Percentiles rank a stretch among this genome's conserved stretches.
phyloP scores from a whole-genome alignment of 2,888 invertebrate species.

The Apotomis capreana region DNA sequence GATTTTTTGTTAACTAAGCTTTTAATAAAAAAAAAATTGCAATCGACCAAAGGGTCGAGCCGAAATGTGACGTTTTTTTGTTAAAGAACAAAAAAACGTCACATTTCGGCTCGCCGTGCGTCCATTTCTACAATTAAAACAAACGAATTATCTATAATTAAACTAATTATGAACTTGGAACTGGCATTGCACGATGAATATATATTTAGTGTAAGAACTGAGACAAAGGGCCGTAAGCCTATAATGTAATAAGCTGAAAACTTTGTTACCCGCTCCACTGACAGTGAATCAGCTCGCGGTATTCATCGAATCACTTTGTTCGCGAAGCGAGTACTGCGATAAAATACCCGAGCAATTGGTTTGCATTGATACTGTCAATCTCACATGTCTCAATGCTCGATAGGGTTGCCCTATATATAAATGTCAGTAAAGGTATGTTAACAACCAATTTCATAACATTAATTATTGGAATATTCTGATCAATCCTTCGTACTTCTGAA shows the following conservation, averaged over 20 bases:
- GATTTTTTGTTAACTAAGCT: no score
- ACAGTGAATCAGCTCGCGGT: conserved; percentile 4
- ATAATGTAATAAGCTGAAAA: conserved; percentile 27
- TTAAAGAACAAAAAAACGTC: no score
- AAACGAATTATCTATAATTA: no score
- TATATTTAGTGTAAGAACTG: neutral
- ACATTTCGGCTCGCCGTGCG: no score
- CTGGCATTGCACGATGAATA: neutral
- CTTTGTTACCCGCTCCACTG: conserved; percentile 19
- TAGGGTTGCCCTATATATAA: conserved; percentile 11
- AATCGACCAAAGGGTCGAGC: no score
- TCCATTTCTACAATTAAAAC: no score
- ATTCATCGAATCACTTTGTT: conserved; percentile 4
- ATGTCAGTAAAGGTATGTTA: neutral
- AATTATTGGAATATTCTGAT: no score
- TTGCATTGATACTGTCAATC: conserved; percentile 18
- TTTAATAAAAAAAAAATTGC: no score
- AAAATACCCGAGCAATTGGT: conserved; percentile 33
- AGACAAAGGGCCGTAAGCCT: conserved; percentile 12
- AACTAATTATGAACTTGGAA: no score
- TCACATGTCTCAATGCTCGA: neutral
- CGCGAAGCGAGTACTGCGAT: conserved; percentile 9
- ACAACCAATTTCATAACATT: no score
- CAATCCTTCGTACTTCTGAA: no score
- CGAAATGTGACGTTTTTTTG: no score